Percentiles rank a stretch among this genome's conserved stretches.
Conservation (phyloP, 2,888 invertebrate species). For the Phengaris arion region DNA sequence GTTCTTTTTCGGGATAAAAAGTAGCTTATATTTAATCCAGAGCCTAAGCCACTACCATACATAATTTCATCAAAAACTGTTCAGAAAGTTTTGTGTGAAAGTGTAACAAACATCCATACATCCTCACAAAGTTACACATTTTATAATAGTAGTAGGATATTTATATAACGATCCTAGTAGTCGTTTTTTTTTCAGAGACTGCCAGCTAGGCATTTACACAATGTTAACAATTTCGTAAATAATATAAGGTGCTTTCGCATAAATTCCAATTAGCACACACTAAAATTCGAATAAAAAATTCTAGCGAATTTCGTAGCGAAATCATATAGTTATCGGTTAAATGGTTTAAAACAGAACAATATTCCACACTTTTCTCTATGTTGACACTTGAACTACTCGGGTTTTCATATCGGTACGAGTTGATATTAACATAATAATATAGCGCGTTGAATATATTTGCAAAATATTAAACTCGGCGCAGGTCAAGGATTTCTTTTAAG, state of each 20-base stretch:
- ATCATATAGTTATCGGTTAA: background rate
- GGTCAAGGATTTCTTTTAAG: constrained; percentile 25
- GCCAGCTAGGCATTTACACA: no score
- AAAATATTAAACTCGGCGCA: constrained; percentile 19
- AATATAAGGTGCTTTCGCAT: background rate
- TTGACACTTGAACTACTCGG: background rate
- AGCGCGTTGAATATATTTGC: constrained; percentile 24
- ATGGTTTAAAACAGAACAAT: background rate
- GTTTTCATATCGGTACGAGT: background rate
- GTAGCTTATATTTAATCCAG: no score
- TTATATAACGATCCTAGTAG: no score
- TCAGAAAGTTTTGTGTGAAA: no score
- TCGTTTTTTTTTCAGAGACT: no score
- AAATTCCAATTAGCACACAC: background rate
- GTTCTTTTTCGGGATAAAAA: no score
- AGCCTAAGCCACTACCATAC: no score
- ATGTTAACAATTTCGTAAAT: no score
- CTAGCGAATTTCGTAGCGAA: background rate
- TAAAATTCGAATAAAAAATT: background rate
- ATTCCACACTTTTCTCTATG: background rate
- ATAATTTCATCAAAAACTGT: no score
- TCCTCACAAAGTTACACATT: no score
- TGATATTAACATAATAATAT: constrained; percentile 16
- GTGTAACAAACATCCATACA: no score
- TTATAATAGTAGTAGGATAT: no score